phyloP scores from a whole-genome alignment of 2,888 invertebrate species.

The Spialia ferax region DNA sequence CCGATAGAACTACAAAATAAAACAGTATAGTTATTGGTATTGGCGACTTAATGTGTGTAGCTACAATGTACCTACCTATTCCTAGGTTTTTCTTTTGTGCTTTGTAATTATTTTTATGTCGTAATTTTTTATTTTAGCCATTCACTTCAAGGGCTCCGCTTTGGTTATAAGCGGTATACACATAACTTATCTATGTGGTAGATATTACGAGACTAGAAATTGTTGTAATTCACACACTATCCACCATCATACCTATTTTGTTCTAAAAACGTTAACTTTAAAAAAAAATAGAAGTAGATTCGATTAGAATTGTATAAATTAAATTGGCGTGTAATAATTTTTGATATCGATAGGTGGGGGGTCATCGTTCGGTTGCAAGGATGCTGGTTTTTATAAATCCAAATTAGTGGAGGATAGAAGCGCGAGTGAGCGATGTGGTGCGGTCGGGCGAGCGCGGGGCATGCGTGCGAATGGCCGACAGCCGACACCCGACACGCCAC shows the following conservation, averaged over 20 bases:
- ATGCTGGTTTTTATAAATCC: conserved; percentile 38
- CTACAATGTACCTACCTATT: not conserved
- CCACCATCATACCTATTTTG: no score
- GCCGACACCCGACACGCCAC: conserved; percentile 77
- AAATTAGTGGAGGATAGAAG: conserved; percentile 56
- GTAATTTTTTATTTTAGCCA: no score
- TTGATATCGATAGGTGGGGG: conserved; percentile 22
- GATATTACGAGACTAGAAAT: not conserved
- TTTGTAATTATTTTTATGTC: not conserved
- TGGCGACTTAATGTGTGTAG: not conserved
- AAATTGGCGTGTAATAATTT: conserved; percentile 38
- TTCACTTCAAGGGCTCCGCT: not conserved
- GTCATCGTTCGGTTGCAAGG: conserved; percentile 39
- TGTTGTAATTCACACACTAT: no score
- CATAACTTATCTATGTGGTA: no score
- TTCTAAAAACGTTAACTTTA: not conserved
- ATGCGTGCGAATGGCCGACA: conserved; percentile 77
- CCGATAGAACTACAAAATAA: no score
- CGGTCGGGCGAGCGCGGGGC: conserved; percentile 65
- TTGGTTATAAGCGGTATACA: no score
- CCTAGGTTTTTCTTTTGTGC: not conserved
- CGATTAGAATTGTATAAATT: conserved; percentile 21
- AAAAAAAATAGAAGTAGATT: not conserved
- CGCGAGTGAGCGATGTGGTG: conserved; percentile 63
- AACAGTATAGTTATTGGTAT: no score